These are phyloP conservation scores for Bradypodion pumilum DNA, from an alignment of 2,797 vertebrate genomes.

Conservation along the genomic window DNA sequence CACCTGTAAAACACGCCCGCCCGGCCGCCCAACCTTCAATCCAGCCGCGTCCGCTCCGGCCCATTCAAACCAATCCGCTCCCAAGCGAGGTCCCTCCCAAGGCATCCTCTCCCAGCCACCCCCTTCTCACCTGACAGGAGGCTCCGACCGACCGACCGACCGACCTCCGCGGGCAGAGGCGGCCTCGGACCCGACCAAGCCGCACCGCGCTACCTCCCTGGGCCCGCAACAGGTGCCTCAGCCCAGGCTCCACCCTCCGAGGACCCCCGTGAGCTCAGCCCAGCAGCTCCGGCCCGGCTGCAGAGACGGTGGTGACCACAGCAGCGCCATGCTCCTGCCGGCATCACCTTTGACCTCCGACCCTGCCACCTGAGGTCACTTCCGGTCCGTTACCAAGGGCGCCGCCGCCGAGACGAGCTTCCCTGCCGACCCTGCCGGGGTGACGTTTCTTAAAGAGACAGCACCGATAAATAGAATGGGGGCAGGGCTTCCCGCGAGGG, in stretches of 20 bases:
- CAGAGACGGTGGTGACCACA: not conserved
- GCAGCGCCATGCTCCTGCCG: not conserved
- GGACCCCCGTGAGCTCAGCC: not conserved
- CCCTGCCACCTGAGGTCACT: not conserved
- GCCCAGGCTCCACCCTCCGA: not conserved
- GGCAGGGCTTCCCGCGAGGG: no score
- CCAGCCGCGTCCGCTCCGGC: no score
- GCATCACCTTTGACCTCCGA: conserved; percentile 5
- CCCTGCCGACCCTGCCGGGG: no score
- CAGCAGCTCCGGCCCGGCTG: no score
- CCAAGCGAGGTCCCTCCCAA: no score
- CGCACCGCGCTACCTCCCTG: not conserved
- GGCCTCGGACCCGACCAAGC: not conserved
- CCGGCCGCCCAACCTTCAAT: not conserved
- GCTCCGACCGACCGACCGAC: not conserved
- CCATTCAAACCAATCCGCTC: no score
- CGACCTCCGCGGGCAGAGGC: not conserved
- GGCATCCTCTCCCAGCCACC: not conserved
- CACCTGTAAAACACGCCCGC: not conserved
- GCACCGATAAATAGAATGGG: not conserved
- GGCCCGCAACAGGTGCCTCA: not conserved
- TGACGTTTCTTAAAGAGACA: not conserved
- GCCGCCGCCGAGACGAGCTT: not conserved
- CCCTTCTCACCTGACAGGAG: not conserved
- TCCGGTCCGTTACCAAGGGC: not conserved